A percentile compares a stretch with the other conserved stretches of the same genome.
phyloP scores from a whole-genome alignment of 2,797 vertebrate species.

The Toxotes lorentzi region DNA sequence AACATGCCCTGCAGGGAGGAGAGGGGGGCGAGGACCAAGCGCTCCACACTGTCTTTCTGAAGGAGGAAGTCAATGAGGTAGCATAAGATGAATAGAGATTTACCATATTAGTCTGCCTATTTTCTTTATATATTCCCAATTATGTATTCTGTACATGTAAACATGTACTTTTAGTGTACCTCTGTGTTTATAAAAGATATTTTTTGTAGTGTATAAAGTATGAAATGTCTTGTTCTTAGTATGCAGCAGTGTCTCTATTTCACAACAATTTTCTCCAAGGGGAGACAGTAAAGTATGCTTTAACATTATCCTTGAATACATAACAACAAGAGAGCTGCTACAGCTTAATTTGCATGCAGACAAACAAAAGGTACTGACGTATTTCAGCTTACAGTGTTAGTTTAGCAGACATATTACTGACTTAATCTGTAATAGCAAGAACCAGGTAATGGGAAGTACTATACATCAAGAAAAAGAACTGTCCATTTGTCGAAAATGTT shows the following conservation, averaged over 20 bases:
- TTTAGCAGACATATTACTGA: conserved; percentile 17
- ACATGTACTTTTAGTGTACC: background rate
- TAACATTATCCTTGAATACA: background rate
- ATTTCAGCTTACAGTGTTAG: conserved; percentile 6
- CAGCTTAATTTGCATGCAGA: conserved; percentile 38
- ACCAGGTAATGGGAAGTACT: background rate
- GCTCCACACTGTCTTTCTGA: conserved; percentile 89
- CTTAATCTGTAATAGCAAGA: conserved; percentile 7
- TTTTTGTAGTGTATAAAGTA: background rate
- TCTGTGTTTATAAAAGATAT: background rate
- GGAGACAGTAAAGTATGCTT: background rate
- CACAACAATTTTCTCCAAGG: background rate
- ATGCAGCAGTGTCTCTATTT: background rate
- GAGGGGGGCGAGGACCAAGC: conserved; percentile 88
- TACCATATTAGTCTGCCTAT: background rate
- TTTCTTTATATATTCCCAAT: background rate
- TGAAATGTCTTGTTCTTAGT: conserved; percentile 5
- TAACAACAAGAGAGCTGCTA: conserved; percentile 10
- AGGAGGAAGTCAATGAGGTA: conserved; percentile 15
- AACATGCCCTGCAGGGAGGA: conserved; percentile 91
- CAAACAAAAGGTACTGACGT: conserved; percentile 3
- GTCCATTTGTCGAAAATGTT: conserved; percentile 5
- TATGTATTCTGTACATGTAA: conserved; percentile 12
- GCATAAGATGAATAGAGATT: conserved; percentile 2
- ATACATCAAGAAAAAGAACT: background rate